Evolutionary conservation across 1,140 invertebrate genomes (phyloP).

Genomic region (Pseudomyrmex dendroicus): DNA sequence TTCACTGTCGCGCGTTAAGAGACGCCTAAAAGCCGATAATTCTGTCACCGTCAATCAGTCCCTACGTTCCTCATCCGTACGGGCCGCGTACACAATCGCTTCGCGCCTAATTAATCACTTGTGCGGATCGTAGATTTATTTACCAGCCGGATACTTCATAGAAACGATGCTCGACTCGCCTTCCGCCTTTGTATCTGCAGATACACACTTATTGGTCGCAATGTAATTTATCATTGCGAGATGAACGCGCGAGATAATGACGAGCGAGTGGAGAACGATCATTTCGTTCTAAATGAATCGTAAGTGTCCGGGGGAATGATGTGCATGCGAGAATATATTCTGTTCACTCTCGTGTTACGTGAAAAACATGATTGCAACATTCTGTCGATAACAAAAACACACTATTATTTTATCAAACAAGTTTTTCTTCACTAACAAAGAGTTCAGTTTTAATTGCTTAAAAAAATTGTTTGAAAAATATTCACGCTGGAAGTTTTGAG

Average conservation of each 20-base stretch:
- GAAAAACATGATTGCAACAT: background rate
- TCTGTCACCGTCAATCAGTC: conserved; percentile 41
- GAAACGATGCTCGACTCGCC: conserved; percentile 36
- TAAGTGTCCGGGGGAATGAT: background rate
- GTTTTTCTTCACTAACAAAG: background rate
- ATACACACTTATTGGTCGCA: conserved; percentile 59
- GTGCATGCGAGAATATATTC: background rate
- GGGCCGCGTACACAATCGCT: conserved; percentile 35
- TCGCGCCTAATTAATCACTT: conserved; percentile 74
- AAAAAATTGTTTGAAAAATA: conserved; percentile 44
- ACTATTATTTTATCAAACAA: conserved; percentile 8
- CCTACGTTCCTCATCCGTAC: conserved; percentile 33
- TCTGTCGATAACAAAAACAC: background rate
- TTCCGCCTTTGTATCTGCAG: conserved; percentile 13
- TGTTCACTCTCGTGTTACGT: background rate
- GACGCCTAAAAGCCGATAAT: conserved; percentile 57
- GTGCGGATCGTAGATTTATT: conserved; percentile 72
- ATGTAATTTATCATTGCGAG: conserved; percentile 75
- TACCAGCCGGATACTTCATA: conserved; percentile 51
- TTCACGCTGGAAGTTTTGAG: conserved; percentile 19
- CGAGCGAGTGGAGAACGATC: conserved; percentile 35
- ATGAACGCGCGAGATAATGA: conserved; percentile 64
- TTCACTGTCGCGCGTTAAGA: conserved; percentile 38
- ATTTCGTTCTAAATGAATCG: conserved; percentile 1
- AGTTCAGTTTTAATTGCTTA: conserved; percentile 1